Conservation (phyloP, 2,113 vertebrate species). For the Xyrauchen texanus region DNA sequence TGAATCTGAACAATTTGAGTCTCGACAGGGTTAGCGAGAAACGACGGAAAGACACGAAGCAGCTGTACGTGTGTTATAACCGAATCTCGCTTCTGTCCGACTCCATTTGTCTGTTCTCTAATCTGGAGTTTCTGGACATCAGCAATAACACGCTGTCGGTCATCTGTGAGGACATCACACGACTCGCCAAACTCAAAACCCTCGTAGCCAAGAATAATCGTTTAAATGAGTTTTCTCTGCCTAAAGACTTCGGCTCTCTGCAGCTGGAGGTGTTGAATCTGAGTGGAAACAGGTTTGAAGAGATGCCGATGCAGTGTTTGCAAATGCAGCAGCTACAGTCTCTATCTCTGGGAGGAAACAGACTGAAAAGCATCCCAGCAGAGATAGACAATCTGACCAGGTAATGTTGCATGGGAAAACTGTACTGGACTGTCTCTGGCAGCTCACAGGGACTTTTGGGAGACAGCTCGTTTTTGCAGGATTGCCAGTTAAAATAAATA, state of each 20-base stretch:
- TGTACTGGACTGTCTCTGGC: too few relatives aligned
- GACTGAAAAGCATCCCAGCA: constrained; percentile 86
- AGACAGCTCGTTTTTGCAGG: too few relatives aligned
- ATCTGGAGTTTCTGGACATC: constrained; percentile 88
- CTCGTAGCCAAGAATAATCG: constrained; percentile 95
- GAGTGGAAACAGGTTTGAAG: constrained; percentile 91
- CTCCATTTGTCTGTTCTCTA: constrained; percentile 77
- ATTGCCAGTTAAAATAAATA: too few relatives aligned
- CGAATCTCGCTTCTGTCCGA: constrained; percentile 76
- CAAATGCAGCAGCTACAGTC: constrained; percentile 84
- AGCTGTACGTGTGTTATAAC: constrained; percentile 83
- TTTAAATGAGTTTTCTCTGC: constrained; percentile 85
- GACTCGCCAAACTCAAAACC: constrained; percentile 79
- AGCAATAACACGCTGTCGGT: constrained; percentile 84
- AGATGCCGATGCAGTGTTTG: constrained; percentile 81
- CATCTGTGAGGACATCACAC: constrained; percentile 81
- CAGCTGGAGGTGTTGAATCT: constrained; percentile 89
- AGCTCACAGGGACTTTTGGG: too few relatives aligned
- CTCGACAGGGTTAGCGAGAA: constrained; percentile 69
- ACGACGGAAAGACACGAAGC: constrained; percentile 73
- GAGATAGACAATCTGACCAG: constrained; percentile 89
- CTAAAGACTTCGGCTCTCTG: constrained; percentile 85
- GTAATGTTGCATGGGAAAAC: constrained; percentile 67
- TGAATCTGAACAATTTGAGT: constrained; percentile 71
- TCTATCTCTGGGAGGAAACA: constrained; percentile 93